Evolutionary conservation across 2,797 vertebrate genomes (phyloP).

Genomic region (Leuciscus waleckii): DNA sequence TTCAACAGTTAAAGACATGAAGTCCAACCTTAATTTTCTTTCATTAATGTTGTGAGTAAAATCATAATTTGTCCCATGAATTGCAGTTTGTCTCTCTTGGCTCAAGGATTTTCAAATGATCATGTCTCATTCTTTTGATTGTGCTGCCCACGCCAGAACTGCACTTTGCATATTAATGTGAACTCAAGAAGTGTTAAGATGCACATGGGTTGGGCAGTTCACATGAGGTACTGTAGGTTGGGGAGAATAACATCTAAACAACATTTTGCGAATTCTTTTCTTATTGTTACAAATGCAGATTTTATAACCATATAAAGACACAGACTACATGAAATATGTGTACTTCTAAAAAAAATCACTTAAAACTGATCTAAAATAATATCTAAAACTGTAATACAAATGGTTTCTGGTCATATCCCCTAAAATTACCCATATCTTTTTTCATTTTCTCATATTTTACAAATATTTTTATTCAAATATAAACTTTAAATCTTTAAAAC

Average conservation of each 20-base stretch:
- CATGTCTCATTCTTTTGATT: constrained; percentile 36
- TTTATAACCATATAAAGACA: neutral
- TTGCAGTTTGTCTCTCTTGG: constrained; percentile 14
- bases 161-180: constrained; percentile 20
- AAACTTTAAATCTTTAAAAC: neutral
- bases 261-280: neutral
- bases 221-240: neutral
- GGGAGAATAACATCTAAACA: neutral
- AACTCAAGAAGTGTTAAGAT: neutral
- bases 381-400: neutral
- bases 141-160: constrained; percentile 5
- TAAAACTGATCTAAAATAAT: neutral
- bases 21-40: constrained; percentile 6
- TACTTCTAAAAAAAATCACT: neutral
- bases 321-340: neutral
- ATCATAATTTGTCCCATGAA: constrained; percentile 24
- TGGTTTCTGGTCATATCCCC: neutral
- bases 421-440: neutral
- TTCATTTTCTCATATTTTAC: neutral
- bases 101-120: constrained; percentile 16
- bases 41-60: constrained; percentile 5
- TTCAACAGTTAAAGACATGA: constrained; percentile 21
- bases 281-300: neutral
- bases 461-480: neutral
- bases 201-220: neutral